These are phyloP conservation scores for Gasteruption jaculator DNA, from an alignment of 2,888 invertebrate species.

Conservation along the genomic window DNA sequence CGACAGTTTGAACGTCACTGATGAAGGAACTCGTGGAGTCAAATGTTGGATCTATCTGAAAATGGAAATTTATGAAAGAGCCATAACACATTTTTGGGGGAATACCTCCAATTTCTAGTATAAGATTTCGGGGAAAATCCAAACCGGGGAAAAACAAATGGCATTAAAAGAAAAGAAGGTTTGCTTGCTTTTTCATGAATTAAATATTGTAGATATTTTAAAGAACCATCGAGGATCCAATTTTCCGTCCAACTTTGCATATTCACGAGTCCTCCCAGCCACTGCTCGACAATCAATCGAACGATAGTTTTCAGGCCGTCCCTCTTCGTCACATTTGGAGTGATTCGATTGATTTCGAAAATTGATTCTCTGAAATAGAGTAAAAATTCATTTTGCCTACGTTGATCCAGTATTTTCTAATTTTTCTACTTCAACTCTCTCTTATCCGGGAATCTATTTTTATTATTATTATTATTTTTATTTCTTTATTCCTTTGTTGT, in stretches of 20 bases:
- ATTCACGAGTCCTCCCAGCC: conserved; percentile 50
- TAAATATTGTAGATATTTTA: conserved; percentile 53
- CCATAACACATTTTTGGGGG: conserved; percentile 1
- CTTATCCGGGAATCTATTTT: background rate
- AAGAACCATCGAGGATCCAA: conserved; percentile 53
- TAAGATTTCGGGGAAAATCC: background rate
- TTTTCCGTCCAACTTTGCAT: conserved; percentile 42
- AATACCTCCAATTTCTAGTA: background rate
- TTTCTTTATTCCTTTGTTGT: conserved; percentile 3
- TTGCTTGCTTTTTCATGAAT: conserved; percentile 38
- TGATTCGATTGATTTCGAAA: too few species aligned
- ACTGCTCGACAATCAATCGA: conserved; percentile 50
- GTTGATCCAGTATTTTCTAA: too few species aligned
- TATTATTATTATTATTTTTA: conserved; percentile 2
- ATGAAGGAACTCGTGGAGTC: conserved; percentile 29
- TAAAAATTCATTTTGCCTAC: conserved; percentile 1
- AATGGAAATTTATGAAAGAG: conserved; percentile 22
- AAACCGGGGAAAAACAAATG: background rate
- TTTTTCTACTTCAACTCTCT: too few species aligned
- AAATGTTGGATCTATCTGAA: conserved; percentile 36
- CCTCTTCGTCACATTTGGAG: conserved; percentile 29
- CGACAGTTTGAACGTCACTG: conserved; percentile 32
- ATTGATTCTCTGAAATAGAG: conserved; percentile 36
- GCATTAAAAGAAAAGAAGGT: conserved; percentile 9
- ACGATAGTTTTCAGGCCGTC: conserved; percentile 32